Evolutionary conservation across 2,113 vertebrate species (phyloP).

Genomic region (Megatriorchis doriae): DNA sequence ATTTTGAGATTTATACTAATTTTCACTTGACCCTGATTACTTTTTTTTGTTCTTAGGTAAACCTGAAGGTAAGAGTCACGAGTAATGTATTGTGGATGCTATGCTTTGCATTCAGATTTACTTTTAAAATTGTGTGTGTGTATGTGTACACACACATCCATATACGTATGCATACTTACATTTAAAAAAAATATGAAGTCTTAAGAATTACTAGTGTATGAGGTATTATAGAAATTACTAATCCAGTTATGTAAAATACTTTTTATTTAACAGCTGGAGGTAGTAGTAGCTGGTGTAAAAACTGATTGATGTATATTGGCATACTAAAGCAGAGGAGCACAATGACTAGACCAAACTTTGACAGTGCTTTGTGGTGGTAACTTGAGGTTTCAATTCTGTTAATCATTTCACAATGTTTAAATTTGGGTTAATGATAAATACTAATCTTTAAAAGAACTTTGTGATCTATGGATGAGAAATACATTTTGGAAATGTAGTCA

Average conservation of each 20-base stretch:
- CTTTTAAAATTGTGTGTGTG: not conserved
- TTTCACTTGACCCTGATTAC: not conserved
- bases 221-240: not conserved
- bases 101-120: not conserved
- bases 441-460: not conserved
- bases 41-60: slow-evolving; percentile 60
- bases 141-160: not conserved
- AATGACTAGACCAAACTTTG: not conserved
- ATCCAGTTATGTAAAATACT: not conserved
- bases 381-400: not conserved
- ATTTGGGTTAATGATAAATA: not conserved
- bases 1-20: not conserved
- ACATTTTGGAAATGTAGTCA: not conserved
- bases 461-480: not conserved
- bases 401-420: not conserved
- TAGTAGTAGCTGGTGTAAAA: not conserved
- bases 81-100: not conserved
- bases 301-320: not conserved
- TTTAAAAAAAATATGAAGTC: not conserved
- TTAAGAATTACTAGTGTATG: not conserved
- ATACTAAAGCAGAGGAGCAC: not conserved
- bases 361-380: not conserved
- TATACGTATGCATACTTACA: not conserved
- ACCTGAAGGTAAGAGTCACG: slow-evolving; percentile 69
- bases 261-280: not conserved